These are phyloP conservation scores for Lophotriccus pileatus DNA, from an alignment of 2,797 vertebrate genomes.

Conservation along the genomic window DNA sequence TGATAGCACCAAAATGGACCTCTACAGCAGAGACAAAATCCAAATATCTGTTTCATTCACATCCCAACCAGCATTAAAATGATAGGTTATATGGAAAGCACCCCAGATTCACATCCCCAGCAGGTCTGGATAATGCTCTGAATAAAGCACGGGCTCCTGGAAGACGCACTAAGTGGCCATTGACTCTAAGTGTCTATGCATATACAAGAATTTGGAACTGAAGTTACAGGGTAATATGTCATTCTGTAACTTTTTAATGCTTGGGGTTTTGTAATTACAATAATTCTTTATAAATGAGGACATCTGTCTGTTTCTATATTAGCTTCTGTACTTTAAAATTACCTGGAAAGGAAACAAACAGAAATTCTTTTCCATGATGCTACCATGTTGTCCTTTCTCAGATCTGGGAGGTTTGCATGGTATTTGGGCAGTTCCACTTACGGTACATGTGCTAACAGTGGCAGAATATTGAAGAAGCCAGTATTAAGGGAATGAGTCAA, in stretches of 20 bases:
- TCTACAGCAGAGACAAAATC: neutral
- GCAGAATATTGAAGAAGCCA: neutral
- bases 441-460: fast-evolving
- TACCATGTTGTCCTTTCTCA: neutral
- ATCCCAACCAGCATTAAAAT: neutral
- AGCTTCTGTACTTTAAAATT: neutral
- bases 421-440: neutral
- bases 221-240: neutral
- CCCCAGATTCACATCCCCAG: neutral
- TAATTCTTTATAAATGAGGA: neutral
- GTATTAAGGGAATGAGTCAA: neutral
- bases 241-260: neutral
- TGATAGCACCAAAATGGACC: neutral
- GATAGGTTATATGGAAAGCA: neutral
- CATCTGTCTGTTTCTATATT: neutral
- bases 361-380: fast-evolving
- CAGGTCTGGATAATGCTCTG: neutral
- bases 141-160: neutral
- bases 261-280: neutral
- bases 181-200: neutral
- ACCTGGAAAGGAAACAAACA: neutral
- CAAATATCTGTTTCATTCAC: neutral
- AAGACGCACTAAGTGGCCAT: neutral
- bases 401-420: neutral
- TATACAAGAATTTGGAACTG: neutral